Base-by-base conservation (phyloP, 2,113 vertebrate species). In the Malurus melanocephalus region DNA sequence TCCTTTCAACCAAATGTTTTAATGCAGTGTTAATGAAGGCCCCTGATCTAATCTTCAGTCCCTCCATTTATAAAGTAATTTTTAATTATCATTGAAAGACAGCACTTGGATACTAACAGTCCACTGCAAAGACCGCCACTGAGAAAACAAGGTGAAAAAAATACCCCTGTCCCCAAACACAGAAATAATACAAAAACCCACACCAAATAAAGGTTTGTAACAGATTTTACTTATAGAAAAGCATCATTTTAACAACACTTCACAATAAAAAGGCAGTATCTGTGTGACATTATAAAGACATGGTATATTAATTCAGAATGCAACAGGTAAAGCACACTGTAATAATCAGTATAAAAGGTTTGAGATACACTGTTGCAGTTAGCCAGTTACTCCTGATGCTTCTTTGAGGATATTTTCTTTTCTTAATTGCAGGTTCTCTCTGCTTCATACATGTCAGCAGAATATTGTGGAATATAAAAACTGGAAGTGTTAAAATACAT, bases 151-250 rank as follows among this genome's bases (percentile, higher is more conserved):
- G 13, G 23, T 38, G 16, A 9, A 79, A 72, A 68, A 46, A 48
- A 52, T 3, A 46, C 0, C 3, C 20, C 11, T 3, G 3, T 7
- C 16, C 10, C 53, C 15, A 22, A 59, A 42, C 18, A 52, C 11
- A 80, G 14, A 64, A 87, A 76, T 15, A 18, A 42, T 9, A 61
- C 6, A 26, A 73, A 56, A 26, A 1, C 49, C 3, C 32, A 17
- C 1, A 7, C 10, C 66, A 59, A 80, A 69, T 35, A 61, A 69
- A 77, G 15, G 21, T 87, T 93, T 87, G 21, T 35, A 76, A 74
- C 18, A 78, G 7, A 40, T 73, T 96, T 94, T 94, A 95, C 14
- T 94, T 48, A 35, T 57, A 95, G 20, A 88, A 95, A 93, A 85
- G 27, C 52, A 71, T 48, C 0, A 55, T 55, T 73, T 74, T 57